Conservation (phyloP, 2,113 vertebrate genomes). For the Tretioscincus oriximinensis region DNA sequence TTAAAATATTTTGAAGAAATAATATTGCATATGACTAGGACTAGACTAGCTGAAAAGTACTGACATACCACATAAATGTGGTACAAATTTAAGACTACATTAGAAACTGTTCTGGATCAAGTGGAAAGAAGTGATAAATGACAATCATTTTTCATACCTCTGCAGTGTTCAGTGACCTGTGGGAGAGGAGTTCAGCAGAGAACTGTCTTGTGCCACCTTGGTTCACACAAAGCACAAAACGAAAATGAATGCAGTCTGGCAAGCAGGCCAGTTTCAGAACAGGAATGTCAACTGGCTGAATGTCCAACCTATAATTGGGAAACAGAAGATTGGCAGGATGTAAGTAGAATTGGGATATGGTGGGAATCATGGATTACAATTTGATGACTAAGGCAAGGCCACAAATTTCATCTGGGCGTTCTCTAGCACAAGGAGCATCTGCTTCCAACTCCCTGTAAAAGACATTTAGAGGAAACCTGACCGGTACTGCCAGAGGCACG, state of each 20-base stretch:
- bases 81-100: fast-evolving
- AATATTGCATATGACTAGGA: background rate
- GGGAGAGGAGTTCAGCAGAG: constrained; percentile 81
- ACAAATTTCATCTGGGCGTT: too few relatives aligned
- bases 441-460: background rate
- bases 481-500: too few relatives aligned
- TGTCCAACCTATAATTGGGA: constrained; percentile 84
- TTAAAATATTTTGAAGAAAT: background rate
- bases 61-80: fast-evolving
- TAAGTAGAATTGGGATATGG: constrained; percentile 65
- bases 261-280: constrained; percentile 73
- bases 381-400: too few relatives aligned
- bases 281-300: constrained; percentile 74
- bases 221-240: constrained; percentile 58
- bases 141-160: constrained; percentile 66
- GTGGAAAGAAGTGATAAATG: background rate
- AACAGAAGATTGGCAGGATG: constrained; percentile 83
- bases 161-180: constrained; percentile 88
- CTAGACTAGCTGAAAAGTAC: background rate
- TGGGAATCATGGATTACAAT: background rate
- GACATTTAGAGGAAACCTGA: too few relatives aligned
- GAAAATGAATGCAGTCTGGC: constrained; percentile 75
- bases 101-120: background rate
- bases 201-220: constrained; percentile 77
- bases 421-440: background rate